Base-by-base conservation (phyloP, 1,140 invertebrate genomes). In the Bombus soroeensis region DNA sequence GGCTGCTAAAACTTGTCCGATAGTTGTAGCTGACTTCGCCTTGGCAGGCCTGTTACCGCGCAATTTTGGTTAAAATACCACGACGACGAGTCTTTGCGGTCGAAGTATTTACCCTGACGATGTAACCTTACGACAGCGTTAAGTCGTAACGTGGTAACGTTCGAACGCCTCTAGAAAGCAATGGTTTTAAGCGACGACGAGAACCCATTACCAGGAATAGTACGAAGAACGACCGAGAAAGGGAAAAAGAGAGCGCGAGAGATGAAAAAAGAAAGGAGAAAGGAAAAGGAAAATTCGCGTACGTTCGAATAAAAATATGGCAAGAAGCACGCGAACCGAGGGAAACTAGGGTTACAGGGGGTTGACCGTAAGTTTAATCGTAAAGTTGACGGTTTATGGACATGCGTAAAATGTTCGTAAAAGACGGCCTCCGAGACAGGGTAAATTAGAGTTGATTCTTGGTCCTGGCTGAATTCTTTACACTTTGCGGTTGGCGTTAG, bases 1-100 rank as follows among this genome's bases (percentile, higher is more conserved):
- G 79, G 81, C 80, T 73, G 87, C 81, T 82, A 66, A 87, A 88
- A 91, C 84, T 88, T 88, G 84, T 77, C 83, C 75, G 70, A 86
- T 53, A 71, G 88, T 64, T 41, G 73, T 77, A 81, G 84, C 79
- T 76, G 81, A 85, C 72, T 76, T 81, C 75, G 83, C 47, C 86
- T 76, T 57, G 78, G 80, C 53, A 47, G 53, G 68, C 32, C 66
- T 77, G 87, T 87, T 88, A 87, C 76, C 87, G 73, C 71, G 68
- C 77, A 82, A 87, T 81, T 90, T 89, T 62, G 74, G 70, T 81
- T 72, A 80, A 74, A 77, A 82, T 85, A 82, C 72, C 88, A 68
- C 76, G n/a, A 37, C 79, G 66, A 73, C 78, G 72, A 81, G 76
- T 90, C 66, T 84, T 85, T 89, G 88, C 81, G 88, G 85, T 89